These are phyloP conservation scores for Thalassaphorura encarpata DNA, from an alignment of 1,140 invertebrate genomes.

Conservation along the genomic window DNA sequence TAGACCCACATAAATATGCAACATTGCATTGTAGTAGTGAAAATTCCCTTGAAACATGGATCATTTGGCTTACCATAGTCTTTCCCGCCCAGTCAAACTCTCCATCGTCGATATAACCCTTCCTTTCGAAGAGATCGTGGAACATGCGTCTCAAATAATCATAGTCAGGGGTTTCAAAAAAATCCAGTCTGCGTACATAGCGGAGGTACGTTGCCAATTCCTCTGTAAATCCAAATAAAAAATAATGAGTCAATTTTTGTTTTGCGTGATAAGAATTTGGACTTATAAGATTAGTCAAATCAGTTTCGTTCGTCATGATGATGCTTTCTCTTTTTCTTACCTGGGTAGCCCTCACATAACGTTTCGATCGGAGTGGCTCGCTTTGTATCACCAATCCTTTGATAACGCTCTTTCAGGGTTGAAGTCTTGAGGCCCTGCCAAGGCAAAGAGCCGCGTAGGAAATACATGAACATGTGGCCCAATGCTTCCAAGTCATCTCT, in stretches of 20 bases:
- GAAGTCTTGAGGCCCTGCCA: slow-evolving; percentile 99
- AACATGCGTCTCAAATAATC: slow-evolving; percentile 94
- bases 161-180: slow-evolving; percentile 99
- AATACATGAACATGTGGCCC: slow-evolving; percentile 99
- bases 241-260: neutral
- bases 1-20: neutral
- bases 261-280: no score
- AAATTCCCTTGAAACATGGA: slow-evolving; percentile 36
- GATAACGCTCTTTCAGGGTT: slow-evolving; percentile 97
- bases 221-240: slow-evolving; percentile 44
- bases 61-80: slow-evolving; percentile 56
- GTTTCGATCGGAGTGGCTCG: slow-evolving; percentile 93
- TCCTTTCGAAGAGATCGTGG: slow-evolving; percentile 85
- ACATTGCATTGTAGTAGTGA: neutral
- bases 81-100: slow-evolving; percentile 98
- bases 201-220: slow-evolving; percentile 95
- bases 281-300: no score
- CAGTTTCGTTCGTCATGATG: no score
- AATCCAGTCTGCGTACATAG: slow-evolving; percentile 94
- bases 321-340: no score
- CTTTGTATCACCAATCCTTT: slow-evolving; percentile 99
- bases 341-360: slow-evolving; percentile 94
- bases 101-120: slow-evolving; percentile 85
- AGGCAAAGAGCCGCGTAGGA: slow-evolving; percentile 93
- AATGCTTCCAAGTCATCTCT: slow-evolving; percentile 98